Base-by-base conservation (phyloP, 2,888 invertebrate genomes). In the Corythucha ciliata region DNA sequence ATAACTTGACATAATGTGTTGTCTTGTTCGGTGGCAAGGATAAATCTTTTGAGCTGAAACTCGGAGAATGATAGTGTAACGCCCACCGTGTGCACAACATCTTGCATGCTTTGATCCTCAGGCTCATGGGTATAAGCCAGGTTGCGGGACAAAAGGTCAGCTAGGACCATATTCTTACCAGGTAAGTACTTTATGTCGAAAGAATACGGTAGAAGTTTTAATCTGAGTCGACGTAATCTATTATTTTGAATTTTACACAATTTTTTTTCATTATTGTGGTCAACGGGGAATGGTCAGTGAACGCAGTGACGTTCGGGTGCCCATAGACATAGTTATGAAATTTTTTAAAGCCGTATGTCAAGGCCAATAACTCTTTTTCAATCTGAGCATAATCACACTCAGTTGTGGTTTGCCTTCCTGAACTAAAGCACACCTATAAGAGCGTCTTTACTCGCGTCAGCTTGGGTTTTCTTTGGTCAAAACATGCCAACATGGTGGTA, bases 261-360 rank as follows among this genome's bases (percentile, higher is more conserved):
- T 34, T 18, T 10, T 34, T 34, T 10, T 34, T 34, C 5, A 34
- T 34, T 14, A 34, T 10, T 6, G 34, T 16, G 10, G 34, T 34
- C 10, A 34, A 10, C 18, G 34, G 34, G 10, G 34, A 34, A 34
- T 34, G 34, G 10, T 34, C 34, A 4, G 34, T 34, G 34, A 6
- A 34, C 5, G 34, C 37, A 21, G 22, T 52, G 1, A 55, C 39
- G 21, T 41, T 25, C 10, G 4, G 8, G 26, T 55, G 52, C 2
- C 46, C 53, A 49, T 55, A 53, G 8, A 53, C 33, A 22, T 27
- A 52, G 10, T 46, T 51, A 18, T 52, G 46, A 10, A 54, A 39
- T 12, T 39, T 39, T 18, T 39, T 39, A 16, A 39, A 39, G 4
- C 21, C 39, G 18, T 48, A 55, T 20, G 34, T 21, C 1, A 42